phyloP scores from a whole-genome alignment of 2,888 invertebrate genomes.

The Phaonia tiefii region DNA sequence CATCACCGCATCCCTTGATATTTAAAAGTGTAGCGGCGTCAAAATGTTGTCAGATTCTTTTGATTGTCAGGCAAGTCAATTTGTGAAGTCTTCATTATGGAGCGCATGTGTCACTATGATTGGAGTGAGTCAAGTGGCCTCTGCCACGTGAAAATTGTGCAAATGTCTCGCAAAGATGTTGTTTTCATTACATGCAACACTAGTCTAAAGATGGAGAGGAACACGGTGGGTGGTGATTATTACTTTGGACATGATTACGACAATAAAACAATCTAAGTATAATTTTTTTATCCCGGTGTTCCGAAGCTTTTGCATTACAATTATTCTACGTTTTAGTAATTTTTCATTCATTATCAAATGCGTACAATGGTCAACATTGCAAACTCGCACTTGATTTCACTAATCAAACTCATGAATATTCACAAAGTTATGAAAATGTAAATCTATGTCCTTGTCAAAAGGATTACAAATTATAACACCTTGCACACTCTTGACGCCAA shows the following conservation, averaged over 20 bases:
- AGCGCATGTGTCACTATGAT: slow-evolving; percentile 76
- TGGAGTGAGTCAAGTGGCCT: slow-evolving; percentile 63
- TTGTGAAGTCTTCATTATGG: slow-evolving; percentile 78
- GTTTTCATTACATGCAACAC: slow-evolving; percentile 74
- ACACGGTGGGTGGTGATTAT: no score
- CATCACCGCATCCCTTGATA: slow-evolving; percentile 9
- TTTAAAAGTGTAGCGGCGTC: slow-evolving; percentile 61
- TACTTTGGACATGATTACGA: no score
- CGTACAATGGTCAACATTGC: no score
- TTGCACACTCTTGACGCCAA: slow-evolving; percentile 61
- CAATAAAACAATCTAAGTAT: no score
- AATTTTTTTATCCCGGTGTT: no score
- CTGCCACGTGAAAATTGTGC: slow-evolving; percentile 77
- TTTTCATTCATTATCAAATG: no score
- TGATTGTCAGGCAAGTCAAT: slow-evolving; percentile 61
- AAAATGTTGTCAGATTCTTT: slow-evolving; percentile 60
- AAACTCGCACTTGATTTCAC: no score
- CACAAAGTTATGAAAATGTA: no score
- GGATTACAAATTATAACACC: slow-evolving; percentile 79
- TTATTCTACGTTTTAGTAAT: no score
- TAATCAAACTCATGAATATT: no score
- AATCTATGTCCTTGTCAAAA: slow-evolving; percentile 67
- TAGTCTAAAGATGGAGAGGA: no score
- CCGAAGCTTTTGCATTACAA: no score
- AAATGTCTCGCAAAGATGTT: slow-evolving; percentile 75